Percentiles rank a stretch among this genome's conserved stretches.
Evolutionary conservation across 2,113 vertebrate species (phyloP).

Genomic region (Plestiodon gilberti): DNA sequence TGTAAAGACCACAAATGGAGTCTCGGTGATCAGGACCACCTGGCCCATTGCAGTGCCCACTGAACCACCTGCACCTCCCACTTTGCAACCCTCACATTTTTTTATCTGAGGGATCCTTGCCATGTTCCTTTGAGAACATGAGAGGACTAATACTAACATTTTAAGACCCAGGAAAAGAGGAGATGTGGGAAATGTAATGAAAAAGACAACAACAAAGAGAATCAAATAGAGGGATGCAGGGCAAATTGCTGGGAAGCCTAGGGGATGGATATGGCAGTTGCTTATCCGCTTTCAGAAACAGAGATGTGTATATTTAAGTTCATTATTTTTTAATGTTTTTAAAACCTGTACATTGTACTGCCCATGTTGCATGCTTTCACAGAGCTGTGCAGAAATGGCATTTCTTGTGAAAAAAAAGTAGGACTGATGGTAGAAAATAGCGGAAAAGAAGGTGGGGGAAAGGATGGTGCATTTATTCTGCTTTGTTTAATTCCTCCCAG

Average conservation of each 20-base stretch:
- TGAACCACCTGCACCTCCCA: background rate
- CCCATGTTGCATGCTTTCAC: background rate
- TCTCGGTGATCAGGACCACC: slow-evolving; percentile 16
- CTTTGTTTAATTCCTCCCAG: too few relatives aligned
- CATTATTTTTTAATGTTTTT: background rate
- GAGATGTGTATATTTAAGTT: background rate
- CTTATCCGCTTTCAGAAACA: background rate
- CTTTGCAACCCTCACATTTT: background rate
- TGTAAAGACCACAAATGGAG: background rate
- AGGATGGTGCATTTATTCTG: background rate
- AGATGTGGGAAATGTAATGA: background rate
- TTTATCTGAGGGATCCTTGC: background rate
- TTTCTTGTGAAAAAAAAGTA: background rate
- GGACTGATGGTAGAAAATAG: background rate
- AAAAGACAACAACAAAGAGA: background rate
- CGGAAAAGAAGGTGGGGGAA: background rate
- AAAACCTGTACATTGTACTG: background rate
- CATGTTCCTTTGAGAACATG: background rate
- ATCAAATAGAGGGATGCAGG: background rate
- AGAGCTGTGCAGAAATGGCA: background rate
- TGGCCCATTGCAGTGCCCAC: background rate
- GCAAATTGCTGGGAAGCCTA: background rate
- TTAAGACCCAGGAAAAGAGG: background rate
- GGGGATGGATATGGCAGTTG: background rate
- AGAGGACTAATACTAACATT: background rate